Evolutionary conservation across 2,888 invertebrate genomes (phyloP), one percentile per base, ranked within the genome.

Genomic region (Suillia variegata): DNA sequence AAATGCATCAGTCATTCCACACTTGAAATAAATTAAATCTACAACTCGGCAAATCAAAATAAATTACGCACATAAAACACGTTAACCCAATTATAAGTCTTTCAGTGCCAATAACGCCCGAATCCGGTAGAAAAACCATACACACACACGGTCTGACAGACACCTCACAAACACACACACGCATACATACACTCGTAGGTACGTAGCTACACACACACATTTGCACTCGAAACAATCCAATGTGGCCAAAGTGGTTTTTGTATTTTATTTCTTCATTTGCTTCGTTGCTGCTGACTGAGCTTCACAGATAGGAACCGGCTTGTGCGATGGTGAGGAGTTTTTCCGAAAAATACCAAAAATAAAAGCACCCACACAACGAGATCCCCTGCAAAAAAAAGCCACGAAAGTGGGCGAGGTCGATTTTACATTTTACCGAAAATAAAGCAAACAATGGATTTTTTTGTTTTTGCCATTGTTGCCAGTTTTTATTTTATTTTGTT

Each of bases 11-110:
- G 53, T 58, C 58, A 58, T 31, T 54, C 59, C 63, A 61, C 66
- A 65, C 73, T 73, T 70, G 61, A 73, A 73, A 71, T 70, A 72
- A 73, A 72, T 72, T 73, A 72, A 72, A 71, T 73, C 70, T 67
- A 70, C 69, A 69, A 73, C 47, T 58, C 49, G 48, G 38, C 55
- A 65, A 63, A 67, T 61, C 59, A 58, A 63, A 64, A 63, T 62
- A 65, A 70, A 64, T 64, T 66, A 64, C 67, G 62, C 54, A 52
- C 57, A 61, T 61, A 59, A 58, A 69, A 63, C 64, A 68, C 65
- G 64, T 67, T 67, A 65, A 57, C 59, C 63, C 67, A 74, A 71
- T 71, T 66, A 68, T 64, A 67, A 59, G 53, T 53, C 47, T 45
- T 57, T 42, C 54, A 42, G 54, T 54, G 54, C 42, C 54, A 54